Conservation (phyloP, 2,797 vertebrate genomes). For the Cynopterus sphinx region DNA sequence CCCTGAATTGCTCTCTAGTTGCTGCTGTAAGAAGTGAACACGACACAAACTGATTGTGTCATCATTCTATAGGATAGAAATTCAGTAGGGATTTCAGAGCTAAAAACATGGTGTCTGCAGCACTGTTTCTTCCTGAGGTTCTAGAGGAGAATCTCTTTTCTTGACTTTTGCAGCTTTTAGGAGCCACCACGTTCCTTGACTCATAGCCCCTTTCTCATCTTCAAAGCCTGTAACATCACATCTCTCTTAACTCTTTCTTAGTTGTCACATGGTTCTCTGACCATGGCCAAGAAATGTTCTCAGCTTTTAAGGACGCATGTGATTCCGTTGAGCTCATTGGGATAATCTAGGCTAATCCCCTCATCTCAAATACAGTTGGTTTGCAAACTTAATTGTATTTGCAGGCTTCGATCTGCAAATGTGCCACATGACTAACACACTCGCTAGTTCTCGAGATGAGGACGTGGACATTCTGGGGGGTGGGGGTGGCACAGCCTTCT, state of each 20-base stretch:
- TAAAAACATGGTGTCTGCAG: not conserved
- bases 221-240: not conserved
- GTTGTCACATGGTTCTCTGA: not conserved
- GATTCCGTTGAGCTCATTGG: not conserved
- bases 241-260: not conserved
- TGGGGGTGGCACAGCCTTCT: not conserved
- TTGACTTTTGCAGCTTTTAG: not conserved
- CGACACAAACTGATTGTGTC: not conserved
- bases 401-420: not conserved
- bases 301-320: not conserved
- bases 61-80: not conserved
- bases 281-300: not conserved
- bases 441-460: not conserved
- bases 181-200: not conserved
- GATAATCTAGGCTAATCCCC: not conserved
- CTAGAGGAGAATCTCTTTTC: not conserved
- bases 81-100: not conserved
- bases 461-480: not conserved
- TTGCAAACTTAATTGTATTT: not conserved
- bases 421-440: not conserved
- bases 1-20: not conserved
- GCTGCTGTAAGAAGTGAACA: not conserved
- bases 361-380: not conserved
- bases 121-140: not conserved
- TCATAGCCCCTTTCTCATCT: not conserved